Evolutionary conservation across 37 sponge, comb jelly and placozoan genomes (phyloP).

Genomic region (Oscarella lobularis): DNA sequence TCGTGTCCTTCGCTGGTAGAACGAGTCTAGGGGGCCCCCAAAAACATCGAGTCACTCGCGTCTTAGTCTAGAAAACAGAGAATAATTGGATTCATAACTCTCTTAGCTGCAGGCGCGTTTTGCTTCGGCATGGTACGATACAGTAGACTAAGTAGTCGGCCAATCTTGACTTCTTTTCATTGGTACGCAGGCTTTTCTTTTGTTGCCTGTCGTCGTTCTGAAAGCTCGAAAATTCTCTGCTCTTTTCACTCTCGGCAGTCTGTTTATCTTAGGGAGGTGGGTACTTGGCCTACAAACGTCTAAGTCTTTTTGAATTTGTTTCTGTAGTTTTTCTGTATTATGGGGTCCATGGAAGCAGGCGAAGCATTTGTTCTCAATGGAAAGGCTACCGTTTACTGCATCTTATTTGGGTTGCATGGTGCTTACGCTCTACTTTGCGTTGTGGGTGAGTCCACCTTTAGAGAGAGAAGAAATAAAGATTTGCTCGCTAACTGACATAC

Average conservation of each 20-base stretch:
- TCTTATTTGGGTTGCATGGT: neutral
- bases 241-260: neutral
- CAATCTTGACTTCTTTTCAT: neutral
- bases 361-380: neutral
- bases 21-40: too few relatives aligned
- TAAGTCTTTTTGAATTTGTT: neutral
- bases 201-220: neutral
- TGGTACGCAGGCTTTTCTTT: neutral
- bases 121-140: neutral
- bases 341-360: neutral
- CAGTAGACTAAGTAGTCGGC: neutral
- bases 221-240: neutral
- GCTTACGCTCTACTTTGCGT: neutral
- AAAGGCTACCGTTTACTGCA: neutral
- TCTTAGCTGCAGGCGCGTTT: neutral
- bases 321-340: neutral
- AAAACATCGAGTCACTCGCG: too few relatives aligned
- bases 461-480: too few relatives aligned
- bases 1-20: neutral
- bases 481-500: too few relatives aligned
- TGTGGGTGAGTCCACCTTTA: neutral
- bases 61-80: neutral
- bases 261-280: neutral
- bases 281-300: neutral
- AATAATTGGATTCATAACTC: neutral